These are phyloP conservation scores for Stegana nigrithorax DNA, from an alignment of 2,888 invertebrate species.

Conservation along the genomic window DNA sequence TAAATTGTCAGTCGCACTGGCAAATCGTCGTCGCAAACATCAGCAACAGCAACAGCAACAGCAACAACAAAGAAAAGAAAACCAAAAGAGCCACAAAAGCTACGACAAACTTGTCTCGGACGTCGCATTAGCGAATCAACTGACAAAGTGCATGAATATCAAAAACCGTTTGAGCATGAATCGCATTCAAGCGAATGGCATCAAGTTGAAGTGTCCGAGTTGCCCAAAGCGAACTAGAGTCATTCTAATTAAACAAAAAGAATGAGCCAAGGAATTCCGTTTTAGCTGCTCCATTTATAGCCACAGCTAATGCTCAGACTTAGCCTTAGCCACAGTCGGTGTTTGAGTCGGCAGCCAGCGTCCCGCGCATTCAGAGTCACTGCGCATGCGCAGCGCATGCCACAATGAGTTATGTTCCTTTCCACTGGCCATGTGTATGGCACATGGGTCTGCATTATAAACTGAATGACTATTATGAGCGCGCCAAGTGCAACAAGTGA, in stretches of 20 bases:
- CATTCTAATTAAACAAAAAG: background rate
- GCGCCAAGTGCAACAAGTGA: background rate
- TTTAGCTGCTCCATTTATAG: background rate
- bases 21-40: conserved; percentile 25
- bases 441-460: conserved; percentile 21
- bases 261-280: background rate
- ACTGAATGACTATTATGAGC: conserved; percentile 17
- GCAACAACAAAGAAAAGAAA: background rate
- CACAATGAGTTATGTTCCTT: conserved; percentile 18
- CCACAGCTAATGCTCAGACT: too few species aligned
- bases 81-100: background rate
- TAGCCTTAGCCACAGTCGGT: too few species aligned
- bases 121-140: conserved; percentile 61
- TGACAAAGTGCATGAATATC: conserved; percentile 61
- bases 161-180: conserved; percentile 56
- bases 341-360: too few species aligned
- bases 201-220: too few species aligned
- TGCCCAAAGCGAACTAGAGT: too few species aligned
- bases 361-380: background rate
- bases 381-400: conserved; percentile 2
- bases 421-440: conserved; percentile 12
- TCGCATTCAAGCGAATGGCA: too few species aligned
- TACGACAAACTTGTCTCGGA: conserved; percentile 37
- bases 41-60: conserved; percentile 29
- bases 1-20: conserved; percentile 16